phyloP scores from a whole-genome alignment of 2,888 invertebrate species.

The Capitulum mitella region DNA sequence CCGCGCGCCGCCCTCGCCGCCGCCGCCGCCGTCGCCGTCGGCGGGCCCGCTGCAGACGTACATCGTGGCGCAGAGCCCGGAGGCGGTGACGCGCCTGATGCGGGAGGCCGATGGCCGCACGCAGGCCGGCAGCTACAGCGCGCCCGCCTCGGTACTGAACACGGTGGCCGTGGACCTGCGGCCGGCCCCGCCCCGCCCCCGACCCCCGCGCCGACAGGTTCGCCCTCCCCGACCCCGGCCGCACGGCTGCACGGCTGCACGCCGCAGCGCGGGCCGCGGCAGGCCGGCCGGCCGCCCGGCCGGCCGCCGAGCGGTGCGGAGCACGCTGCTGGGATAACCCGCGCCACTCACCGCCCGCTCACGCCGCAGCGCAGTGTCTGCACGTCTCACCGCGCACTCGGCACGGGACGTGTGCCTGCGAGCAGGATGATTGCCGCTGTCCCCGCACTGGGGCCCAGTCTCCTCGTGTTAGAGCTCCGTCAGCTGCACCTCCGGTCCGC shows the following conservation, averaged over 20 bases:
- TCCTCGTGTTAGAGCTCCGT: too few species aligned
- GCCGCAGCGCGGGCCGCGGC: background rate
- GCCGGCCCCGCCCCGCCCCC: background rate
- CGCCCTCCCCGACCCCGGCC: background rate
- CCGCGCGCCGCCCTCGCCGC: constrained; percentile 26
- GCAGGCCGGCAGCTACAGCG: constrained; percentile 72
- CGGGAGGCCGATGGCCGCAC: constrained; percentile 72
- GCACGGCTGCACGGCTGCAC: background rate
- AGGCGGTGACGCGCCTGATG: constrained; percentile 76
- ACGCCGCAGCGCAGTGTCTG: too few species aligned
- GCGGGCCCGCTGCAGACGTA: constrained; percentile 63
- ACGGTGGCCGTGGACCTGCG: constrained; percentile 71
- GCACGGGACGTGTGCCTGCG: too few species aligned
- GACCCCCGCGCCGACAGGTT: background rate
- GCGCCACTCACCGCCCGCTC: too few species aligned
- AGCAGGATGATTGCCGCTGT: too few species aligned
- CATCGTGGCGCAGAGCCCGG: constrained; percentile 83
- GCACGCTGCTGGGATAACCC: too few species aligned
- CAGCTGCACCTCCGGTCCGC: too few species aligned
- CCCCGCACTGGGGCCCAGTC: too few species aligned
- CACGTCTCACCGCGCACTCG: too few species aligned
- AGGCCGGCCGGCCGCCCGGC: background rate
- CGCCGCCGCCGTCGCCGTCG: constrained; percentile 10
- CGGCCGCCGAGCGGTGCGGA: background rate
- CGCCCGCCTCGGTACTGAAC: constrained; percentile 91